Evolutionary conservation across 2,113 vertebrate species (phyloP).

Genomic region (Seriola quinqueradiata): DNA sequence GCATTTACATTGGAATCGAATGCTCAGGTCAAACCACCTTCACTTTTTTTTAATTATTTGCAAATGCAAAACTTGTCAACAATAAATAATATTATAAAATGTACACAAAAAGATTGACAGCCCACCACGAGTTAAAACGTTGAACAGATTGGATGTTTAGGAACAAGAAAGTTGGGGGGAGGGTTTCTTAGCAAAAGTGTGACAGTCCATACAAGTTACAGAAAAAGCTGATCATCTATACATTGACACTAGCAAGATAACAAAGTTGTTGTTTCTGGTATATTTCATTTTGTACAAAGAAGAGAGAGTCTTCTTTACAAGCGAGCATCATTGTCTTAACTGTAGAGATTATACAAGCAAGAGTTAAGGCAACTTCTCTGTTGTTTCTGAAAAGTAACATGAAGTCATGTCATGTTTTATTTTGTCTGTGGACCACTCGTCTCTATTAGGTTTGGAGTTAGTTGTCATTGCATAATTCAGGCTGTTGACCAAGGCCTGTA

Average conservation of each 20-base stretch:
- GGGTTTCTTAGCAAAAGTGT: slow-evolving; percentile 82
- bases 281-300: slow-evolving; percentile 83
- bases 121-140: slow-evolving; percentile 85
- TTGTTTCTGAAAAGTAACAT: slow-evolving; percentile 80
- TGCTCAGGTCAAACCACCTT: slow-evolving; percentile 79
- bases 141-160: slow-evolving; percentile 74
- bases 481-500: slow-evolving; percentile 68
- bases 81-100: slow-evolving; percentile 91
- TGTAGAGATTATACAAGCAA: slow-evolving; percentile 85
- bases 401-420: slow-evolving; percentile 67
- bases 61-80: slow-evolving; percentile 86
- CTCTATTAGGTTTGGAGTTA: slow-evolving; percentile 59
- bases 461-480: slow-evolving; percentile 85
- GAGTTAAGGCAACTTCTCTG: slow-evolving; percentile 88
- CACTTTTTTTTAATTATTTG: slow-evolving; percentile 77
- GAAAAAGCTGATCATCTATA: slow-evolving; percentile 86
- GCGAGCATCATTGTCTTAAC: slow-evolving; percentile 80
- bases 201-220: slow-evolving; percentile 84
- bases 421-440: slow-evolving; percentile 62
- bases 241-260: slow-evolving; percentile 87
- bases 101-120: slow-evolving; percentile 87
- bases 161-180: slow-evolving; percentile 49
- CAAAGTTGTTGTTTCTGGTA: slow-evolving; percentile 82
- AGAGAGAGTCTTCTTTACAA: slow-evolving; percentile 77
- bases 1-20: slow-evolving; percentile 76